Evolutionary conservation across 2,797 vertebrate genomes (phyloP).

Genomic region (Sparus aurata): DNA sequence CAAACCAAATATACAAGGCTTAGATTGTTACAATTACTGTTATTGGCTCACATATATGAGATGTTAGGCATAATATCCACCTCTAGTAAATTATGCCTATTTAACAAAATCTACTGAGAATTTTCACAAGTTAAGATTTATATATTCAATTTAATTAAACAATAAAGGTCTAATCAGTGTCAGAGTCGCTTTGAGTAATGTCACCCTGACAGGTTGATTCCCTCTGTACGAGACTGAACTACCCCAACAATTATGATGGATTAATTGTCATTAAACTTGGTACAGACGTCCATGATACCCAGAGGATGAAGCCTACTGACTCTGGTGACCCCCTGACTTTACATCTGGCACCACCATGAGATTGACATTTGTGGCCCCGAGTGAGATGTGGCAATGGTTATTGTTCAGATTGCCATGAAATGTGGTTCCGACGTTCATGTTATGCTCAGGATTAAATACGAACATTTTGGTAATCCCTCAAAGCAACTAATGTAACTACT

Average conservation of each 20-base stretch:
- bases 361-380: not conserved
- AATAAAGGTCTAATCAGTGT: constrained; percentile 14
- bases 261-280: not conserved
- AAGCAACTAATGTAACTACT: not conserved
- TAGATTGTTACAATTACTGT: not conserved
- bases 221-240: not conserved
- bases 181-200: constrained; percentile 3
- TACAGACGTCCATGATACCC: not conserved
- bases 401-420: not conserved
- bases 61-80: not conserved
- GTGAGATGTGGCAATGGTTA: not conserved
- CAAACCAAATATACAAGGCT: not conserved
- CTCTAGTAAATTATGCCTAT: not conserved
- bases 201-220: not conserved
- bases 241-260: not conserved
- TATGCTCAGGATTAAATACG: not conserved
- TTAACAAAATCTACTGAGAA: not conserved
- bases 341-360: not conserved
- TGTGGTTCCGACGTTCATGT: not conserved
- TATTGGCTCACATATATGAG: not conserved
- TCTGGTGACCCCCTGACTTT: not conserved
- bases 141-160: constrained; percentile 27
- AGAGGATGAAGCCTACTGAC: not conserved
- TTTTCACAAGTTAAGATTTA: constrained; percentile 1
- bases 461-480: not conserved